Evolutionary conservation across 2,888 invertebrate species (phyloP).

Genomic region (Congeria kusceri): DNA sequence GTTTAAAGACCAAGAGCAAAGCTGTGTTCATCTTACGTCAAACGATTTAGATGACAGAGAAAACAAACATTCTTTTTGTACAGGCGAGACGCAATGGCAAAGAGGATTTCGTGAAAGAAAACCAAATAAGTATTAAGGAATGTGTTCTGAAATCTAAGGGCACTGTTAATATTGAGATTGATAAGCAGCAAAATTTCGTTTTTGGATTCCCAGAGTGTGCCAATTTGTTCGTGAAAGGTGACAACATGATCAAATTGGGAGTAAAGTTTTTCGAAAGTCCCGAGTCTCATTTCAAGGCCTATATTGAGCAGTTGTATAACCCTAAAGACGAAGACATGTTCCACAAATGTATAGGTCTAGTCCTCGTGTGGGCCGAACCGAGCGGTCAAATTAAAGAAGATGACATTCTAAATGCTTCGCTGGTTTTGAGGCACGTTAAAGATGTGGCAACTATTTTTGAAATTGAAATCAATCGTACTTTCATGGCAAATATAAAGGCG

Average conservation of each 20-base stretch:
- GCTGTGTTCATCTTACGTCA: slow-evolving; percentile 5
- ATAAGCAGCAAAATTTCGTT: slow-evolving; percentile 3
- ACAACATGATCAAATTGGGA: slow-evolving; percentile 13
- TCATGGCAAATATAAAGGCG: background rate
- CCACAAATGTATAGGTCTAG: slow-evolving; percentile 34
- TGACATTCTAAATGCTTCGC: slow-evolving; percentile 9
- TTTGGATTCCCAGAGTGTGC: slow-evolving; percentile 47
- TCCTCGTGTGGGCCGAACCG: slow-evolving; percentile 41
- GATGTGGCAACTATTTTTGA: slow-evolving; percentile 16
- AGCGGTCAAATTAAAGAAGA: background rate
- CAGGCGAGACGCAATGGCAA: too few species aligned
- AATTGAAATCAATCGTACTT: background rate
- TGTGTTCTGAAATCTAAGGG: slow-evolving; percentile 8
- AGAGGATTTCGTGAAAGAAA: background rate
- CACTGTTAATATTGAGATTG: background rate
- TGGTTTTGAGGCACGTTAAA: slow-evolving; percentile 9
- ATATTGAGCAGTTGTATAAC: slow-evolving; percentile 28
- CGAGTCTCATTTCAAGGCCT: slow-evolving; percentile 16
- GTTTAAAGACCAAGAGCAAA: slow-evolving; percentile 2
- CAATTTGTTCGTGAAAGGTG: slow-evolving; percentile 23
- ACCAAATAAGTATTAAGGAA: background rate
- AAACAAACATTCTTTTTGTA: slow-evolving; percentile 8
- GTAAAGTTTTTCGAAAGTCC: slow-evolving; percentile 26
- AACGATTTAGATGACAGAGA: slow-evolving; percentile 23
- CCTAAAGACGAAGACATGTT: background rate